Evolutionary conservation across 2,113 vertebrate species (phyloP).

Genomic region (Ciconia stormi): DNA sequence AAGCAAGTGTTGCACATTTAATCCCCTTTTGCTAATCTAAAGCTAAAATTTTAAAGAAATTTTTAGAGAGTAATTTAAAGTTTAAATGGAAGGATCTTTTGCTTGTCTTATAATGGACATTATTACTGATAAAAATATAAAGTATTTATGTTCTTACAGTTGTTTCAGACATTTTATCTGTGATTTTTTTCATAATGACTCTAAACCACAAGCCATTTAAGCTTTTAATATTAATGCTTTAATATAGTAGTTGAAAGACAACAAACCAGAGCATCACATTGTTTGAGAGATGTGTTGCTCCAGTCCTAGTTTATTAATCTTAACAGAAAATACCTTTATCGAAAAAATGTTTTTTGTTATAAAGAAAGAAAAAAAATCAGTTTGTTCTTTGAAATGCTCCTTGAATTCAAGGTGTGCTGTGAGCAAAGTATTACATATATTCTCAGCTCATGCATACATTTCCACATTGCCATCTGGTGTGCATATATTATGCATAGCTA

Average conservation of each 20-base stretch:
- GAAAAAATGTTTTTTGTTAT: not conserved
- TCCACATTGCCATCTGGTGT: not conserved
- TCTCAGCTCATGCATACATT: not conserved
- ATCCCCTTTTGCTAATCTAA: not conserved
- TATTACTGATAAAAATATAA: not conserved
- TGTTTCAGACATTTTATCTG: not conserved
- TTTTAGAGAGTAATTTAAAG: not conserved
- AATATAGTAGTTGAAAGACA: not conserved
- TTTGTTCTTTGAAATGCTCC: not conserved
- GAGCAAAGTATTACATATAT: not conserved
- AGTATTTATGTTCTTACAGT: not conserved
- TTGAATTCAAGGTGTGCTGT: not conserved
- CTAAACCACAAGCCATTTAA: not conserved
- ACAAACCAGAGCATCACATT: not conserved
- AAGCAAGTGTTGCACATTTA: not conserved
- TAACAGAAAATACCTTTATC: not conserved
- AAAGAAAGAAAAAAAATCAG: not conserved
- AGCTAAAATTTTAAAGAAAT: not conserved
- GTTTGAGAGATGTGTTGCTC: not conserved
- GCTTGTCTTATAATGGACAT: not conserved
- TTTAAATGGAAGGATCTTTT: not conserved
- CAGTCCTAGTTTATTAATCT: not conserved
- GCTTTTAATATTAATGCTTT: not conserved
- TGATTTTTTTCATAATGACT: not conserved
- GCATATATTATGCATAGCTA: not conserved